Base-by-base conservation (phyloP, 2,888 invertebrate species). In the Melolontha melolontha region DNA sequence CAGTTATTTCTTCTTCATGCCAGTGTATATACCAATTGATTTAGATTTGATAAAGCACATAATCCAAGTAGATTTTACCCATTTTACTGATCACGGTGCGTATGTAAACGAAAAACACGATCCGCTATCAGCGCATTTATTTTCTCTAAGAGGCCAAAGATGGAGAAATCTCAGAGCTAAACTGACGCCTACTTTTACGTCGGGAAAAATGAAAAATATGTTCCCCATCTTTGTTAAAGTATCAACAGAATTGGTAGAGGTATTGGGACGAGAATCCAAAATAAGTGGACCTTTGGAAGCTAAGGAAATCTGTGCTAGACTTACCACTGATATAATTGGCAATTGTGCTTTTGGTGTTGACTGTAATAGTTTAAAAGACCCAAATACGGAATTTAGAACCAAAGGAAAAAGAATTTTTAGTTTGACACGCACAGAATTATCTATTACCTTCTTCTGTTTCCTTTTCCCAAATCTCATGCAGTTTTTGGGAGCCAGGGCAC, bases 91-190 rank as follows among this genome's bases (percentile, higher is more conserved):
- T 66, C 75, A 76, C 14, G 78, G 78, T 8, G 50, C 74, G 10
- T 75, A 77, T 39, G 65, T 73, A 14, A 76, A 81, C 47, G 78
- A 79, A 69, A 71, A 76, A 41, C 63, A 51, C 11, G 81, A 81
- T 68, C 79, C 80, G 5, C 52, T 82, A 1, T 70, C 71, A 27
- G 77, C 69, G 4, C 75, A 79, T 65, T 64, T 78, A 2, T 77
- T 78, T 57, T 64, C 64, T 11, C 52, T 78, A 40, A 75, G 76
- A 2, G 82, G 79, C 7, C 74, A 78, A 7, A 78, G 79, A 52
- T 85, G 85, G 85, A 83, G 79, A 69, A 76, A 77, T 17, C 71
- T 84, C 17, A 74, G 85, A 51, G 71, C 78, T 0, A 66, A 66
- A 14, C 42, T 66, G 40, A 66, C 66, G 0, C 66, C 66, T 6